phyloP scores from a whole-genome alignment of 2,797 vertebrate species.

The Nyctibius grandis region DNA sequence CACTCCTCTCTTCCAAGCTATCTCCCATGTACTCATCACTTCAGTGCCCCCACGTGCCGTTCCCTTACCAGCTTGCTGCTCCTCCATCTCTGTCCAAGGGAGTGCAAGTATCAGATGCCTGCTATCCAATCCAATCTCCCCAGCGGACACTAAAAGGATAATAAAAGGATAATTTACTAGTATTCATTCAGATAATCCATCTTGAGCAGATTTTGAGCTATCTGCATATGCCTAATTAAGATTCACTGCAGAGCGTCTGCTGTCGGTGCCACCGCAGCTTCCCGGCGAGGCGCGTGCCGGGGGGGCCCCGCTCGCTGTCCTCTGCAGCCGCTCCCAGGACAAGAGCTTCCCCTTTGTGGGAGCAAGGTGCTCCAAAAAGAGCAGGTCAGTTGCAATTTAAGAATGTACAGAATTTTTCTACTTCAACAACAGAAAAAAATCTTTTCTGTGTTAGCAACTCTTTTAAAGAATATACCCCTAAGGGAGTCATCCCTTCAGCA shows the following conservation, averaged over 20 bases:
- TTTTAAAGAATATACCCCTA: background rate
- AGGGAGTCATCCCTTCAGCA: constrained; percentile 7
- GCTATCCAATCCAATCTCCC: constrained; percentile 3
- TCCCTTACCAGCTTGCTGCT: background rate
- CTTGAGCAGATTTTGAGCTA: constrained; percentile 50
- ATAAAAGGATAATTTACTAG: constrained; percentile 55
- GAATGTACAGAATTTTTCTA: background rate
- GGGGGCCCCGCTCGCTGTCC: background rate
- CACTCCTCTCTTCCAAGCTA: background rate
- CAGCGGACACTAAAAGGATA: constrained; percentile 40
- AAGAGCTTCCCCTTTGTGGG: background rate
- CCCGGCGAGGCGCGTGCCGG: background rate
- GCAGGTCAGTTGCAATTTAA: background rate
- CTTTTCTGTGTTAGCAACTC: background rate
- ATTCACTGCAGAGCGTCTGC: constrained; percentile 40
- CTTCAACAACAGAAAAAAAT: background rate
- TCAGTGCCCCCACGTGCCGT: background rate
- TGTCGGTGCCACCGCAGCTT: background rate
- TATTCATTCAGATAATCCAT: constrained; percentile 50
- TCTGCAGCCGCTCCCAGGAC: background rate
- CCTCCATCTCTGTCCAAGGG: background rate
- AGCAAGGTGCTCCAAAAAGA: background rate
- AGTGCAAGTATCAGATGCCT: background rate
- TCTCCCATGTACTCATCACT: background rate
- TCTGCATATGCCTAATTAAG: constrained; percentile 52